A percentile compares a stretch with the other conserved stretches of the same genome.
Conservation (phyloP, 2,888 invertebrate species). For the Seladonia tumulorum region DNA sequence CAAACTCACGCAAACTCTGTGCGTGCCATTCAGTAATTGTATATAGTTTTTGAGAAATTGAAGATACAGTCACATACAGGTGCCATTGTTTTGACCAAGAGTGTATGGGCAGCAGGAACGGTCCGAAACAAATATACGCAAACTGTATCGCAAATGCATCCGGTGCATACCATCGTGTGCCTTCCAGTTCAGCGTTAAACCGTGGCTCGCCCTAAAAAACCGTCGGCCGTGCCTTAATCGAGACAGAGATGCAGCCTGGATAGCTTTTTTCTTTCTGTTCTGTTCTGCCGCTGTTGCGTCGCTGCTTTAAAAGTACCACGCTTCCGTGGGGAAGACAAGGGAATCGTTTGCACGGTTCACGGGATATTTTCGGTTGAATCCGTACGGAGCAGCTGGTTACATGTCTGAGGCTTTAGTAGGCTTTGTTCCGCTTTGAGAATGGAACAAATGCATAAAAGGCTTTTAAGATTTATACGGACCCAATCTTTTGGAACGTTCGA, state of each 20-base stretch:
- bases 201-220: slow-evolving; percentile 40
- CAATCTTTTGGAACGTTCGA: neutral
- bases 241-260: slow-evolving; percentile 12
- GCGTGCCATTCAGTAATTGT: too few species aligned
- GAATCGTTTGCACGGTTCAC: neutral
- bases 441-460: neutral
- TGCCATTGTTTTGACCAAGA: neutral
- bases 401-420: neutral
- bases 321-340: neutral
- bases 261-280: neutral
- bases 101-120: neutral
- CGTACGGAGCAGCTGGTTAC: slow-evolving; percentile 6
- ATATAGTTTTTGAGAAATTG: neutral
- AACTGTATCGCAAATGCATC: slow-evolving; percentile 41
- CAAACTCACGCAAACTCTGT: too few species aligned
- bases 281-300: neutral
- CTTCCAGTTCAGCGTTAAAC: slow-evolving; percentile 48
- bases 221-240: slow-evolving; percentile 33
- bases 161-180: slow-evolving; percentile 10
- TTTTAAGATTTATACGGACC: neutral
- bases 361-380: neutral
- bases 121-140: neutral
- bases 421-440: neutral
- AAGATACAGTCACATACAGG: neutral
- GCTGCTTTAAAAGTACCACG: slow-evolving; percentile 15